phyloP scores from a whole-genome alignment of 2,888 invertebrate species.

The Parelbella ahira region DNA sequence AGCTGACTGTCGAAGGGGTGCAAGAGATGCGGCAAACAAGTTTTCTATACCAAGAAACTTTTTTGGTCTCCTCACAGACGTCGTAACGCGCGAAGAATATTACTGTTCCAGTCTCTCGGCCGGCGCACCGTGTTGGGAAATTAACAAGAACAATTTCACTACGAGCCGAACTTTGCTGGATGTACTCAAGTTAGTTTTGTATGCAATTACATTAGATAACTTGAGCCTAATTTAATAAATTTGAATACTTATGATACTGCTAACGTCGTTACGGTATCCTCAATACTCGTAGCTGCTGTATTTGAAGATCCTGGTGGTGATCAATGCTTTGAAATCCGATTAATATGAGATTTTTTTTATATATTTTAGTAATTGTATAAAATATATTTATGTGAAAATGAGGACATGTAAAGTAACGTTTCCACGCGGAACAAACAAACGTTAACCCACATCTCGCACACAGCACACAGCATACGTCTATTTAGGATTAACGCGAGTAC shows the following conservation, averaged over 20 bases:
- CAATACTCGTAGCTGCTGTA: too few species aligned
- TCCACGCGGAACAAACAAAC: slow-evolving; percentile 17
- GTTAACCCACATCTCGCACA: background rate
- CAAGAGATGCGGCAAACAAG: slow-evolving; percentile 10
- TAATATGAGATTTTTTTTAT: too few species aligned
- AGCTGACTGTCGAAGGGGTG: background rate
- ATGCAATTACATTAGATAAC: too few species aligned
- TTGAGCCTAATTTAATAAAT: too few species aligned
- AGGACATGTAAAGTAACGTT: slow-evolving; percentile 2
- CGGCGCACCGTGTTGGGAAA: slow-evolving; percentile 12
- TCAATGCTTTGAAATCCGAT: too few species aligned
- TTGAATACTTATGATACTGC: too few species aligned
- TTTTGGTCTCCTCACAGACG: slow-evolving; percentile 12
- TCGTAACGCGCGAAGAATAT: slow-evolving; percentile 16
- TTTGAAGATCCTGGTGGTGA: too few species aligned
- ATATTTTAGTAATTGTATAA: too few species aligned
- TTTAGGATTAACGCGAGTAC: slow-evolving; percentile 35
- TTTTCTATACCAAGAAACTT: slow-evolving; percentile 16
- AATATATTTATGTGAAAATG: too few species aligned
- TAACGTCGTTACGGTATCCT: too few species aligned
- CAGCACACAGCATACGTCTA: slow-evolving; percentile 21
- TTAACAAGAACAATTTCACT: slow-evolving; percentile 8
- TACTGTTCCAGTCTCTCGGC: slow-evolving; percentile 6
- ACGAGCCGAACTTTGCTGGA: too few species aligned
- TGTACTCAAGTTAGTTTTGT: too few species aligned